phyloP scores from a whole-genome alignment of 2,113 vertebrate species.

The Myiopsitta monachus region DNA sequence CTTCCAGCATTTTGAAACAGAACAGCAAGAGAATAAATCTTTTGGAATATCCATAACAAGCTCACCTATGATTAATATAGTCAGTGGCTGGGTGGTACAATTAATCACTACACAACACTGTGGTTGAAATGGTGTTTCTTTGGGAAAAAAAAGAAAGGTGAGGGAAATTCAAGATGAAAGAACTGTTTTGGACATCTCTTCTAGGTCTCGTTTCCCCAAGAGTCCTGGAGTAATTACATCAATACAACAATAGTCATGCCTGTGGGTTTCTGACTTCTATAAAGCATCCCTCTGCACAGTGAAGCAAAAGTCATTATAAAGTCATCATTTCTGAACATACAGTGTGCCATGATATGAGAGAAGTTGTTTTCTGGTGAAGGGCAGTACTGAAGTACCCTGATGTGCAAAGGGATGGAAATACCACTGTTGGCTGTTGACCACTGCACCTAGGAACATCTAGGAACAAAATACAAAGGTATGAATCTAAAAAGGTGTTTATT shows the following conservation, averaged over 20 bases:
- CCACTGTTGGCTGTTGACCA: neutral
- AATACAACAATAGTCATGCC: neutral
- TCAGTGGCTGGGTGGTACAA: neutral
- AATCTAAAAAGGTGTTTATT: neutral
- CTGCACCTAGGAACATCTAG: neutral
- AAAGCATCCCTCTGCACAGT: neutral
- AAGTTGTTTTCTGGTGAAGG: neutral
- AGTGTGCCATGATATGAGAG: too few species aligned
- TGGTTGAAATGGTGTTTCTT: neutral
- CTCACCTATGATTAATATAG: neutral
- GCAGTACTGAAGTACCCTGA: neutral
- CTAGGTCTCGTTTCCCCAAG: neutral
- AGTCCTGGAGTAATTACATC: neutral
- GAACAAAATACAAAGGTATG: neutral
- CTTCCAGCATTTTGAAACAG: neutral
- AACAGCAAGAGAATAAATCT: neutral
- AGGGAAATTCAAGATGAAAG: neutral
- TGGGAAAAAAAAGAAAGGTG: neutral
- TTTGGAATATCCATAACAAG: neutral
- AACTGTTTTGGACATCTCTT: neutral
- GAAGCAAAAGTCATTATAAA: neutral
- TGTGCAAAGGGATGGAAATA: neutral
- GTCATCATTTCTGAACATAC: neutral
- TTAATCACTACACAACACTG: neutral
- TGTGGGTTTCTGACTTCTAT: neutral